A percentile compares a stretch with the other conserved stretches of the same genome.
Conservation (phyloP, 2,113 vertebrate genomes). For the Gambusia affinis region DNA sequence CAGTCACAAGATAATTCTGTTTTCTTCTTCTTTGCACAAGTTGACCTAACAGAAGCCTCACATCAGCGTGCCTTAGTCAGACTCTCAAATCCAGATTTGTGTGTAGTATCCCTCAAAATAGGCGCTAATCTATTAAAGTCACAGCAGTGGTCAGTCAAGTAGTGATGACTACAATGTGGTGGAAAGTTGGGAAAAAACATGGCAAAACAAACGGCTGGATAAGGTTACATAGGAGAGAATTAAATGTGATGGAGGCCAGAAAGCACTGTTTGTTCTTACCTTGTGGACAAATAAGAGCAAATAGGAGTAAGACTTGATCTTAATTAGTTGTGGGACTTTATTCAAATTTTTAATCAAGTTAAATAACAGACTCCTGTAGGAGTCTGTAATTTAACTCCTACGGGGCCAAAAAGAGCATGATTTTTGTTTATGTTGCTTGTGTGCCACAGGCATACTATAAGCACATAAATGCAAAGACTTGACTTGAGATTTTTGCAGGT, state of each 20-base stretch:
- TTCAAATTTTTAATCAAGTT: too few relatives aligned
- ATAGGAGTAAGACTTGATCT: conserved; percentile 11
- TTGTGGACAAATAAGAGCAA: conserved; percentile 33
- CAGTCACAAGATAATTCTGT: neutral
- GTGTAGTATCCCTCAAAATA: conserved; percentile 44
- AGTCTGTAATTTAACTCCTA: too few relatives aligned
- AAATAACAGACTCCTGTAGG: too few relatives aligned
- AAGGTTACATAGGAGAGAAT: conserved; percentile 52
- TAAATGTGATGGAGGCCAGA: conserved; percentile 43
- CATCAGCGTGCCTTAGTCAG: conserved; percentile 14
- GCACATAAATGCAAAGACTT: too few relatives aligned
- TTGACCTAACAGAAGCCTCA: neutral
- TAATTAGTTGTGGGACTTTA: neutral
- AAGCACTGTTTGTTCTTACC: conserved; percentile 46
- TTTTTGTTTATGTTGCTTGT: too few relatives aligned
- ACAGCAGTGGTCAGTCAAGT: neutral
- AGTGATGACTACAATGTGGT: neutral
- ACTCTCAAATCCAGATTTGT: conserved; percentile 44
- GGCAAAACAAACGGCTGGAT: conserved; percentile 18
- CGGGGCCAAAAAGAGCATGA: too few relatives aligned
- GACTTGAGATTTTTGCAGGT: too few relatives aligned
- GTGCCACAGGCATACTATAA: too few relatives aligned
- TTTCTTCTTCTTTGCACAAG: neutral
- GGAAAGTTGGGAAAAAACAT: conserved; percentile 40
- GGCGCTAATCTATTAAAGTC: conserved; percentile 41